Conservation (phyloP, 2,113 vertebrate genomes). For the Zosterops borbonicus region DNA sequence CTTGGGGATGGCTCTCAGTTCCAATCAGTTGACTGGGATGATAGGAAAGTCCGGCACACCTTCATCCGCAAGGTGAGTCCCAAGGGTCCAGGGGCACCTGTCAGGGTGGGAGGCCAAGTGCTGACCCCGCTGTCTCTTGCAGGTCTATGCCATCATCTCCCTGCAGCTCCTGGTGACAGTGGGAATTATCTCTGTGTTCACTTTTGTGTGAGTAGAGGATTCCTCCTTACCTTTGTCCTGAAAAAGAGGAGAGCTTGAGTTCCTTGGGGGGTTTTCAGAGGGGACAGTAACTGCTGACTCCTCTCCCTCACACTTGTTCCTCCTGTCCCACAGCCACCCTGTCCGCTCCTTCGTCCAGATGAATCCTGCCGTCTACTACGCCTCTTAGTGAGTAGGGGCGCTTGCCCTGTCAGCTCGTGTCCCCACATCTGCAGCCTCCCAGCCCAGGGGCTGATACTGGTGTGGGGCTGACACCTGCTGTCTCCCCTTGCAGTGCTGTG, state of each 20-base stretch:
- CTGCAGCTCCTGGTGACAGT: conserved; percentile 85
- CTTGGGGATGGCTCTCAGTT: conserved; percentile 75
- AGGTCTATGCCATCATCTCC: conserved; percentile 92
- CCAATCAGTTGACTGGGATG: conserved; percentile 77
- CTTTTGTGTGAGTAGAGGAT: conserved; percentile 74
- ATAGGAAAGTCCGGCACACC: conserved; percentile 80
- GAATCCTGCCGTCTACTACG: conserved; percentile 82
- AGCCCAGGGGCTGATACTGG: background rate
- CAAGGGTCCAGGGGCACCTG: accelerated
- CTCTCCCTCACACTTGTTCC: background rate
- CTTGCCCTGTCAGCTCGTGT: background rate
- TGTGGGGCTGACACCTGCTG: background rate
- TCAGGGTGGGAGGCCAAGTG: background rate
- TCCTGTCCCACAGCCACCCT: background rate
- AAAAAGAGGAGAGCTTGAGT: background rate
- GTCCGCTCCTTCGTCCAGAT: conserved; percentile 62
- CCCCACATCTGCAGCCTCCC: background rate
- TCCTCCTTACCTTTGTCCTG: background rate
- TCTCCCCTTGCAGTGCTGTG: conserved; percentile 77
- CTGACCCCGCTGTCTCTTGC: background rate
- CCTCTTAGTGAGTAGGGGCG: conserved; percentile 84
- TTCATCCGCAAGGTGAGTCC: conserved; percentile 89
- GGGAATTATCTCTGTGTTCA: conserved; percentile 86
- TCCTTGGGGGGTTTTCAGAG: accelerated
- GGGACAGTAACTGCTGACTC: background rate